Evolutionary conservation across 2,113 vertebrate genomes (phyloP).

Genomic region (Cinclus mexicanus): DNA sequence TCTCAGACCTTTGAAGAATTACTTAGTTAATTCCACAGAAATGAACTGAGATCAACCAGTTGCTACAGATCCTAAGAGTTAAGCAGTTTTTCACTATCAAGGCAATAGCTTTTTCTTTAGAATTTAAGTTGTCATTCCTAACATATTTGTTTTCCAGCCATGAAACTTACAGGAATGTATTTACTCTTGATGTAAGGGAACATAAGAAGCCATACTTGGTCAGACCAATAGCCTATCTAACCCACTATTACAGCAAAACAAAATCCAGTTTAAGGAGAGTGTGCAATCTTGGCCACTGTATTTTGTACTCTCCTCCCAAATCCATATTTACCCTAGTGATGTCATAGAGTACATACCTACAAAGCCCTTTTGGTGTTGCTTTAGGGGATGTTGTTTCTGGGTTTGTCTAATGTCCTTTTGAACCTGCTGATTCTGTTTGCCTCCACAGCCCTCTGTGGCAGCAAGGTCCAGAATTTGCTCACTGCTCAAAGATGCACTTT

Average conservation of each 20-base stretch:
- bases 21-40: not conserved
- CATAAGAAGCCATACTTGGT: not conserved
- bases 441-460: not conserved
- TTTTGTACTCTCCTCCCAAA: not conserved
- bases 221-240: not conserved
- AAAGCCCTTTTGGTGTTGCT: not conserved
- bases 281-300: not conserved
- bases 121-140: not conserved
- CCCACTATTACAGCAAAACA: not conserved
- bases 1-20: not conserved
- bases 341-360: not conserved
- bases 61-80: not conserved
- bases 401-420: not conserved
- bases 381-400: not conserved
- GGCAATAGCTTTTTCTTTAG: not conserved
- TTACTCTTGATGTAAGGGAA: not conserved
- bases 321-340: not conserved
- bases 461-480: not conserved
- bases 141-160: not conserved
- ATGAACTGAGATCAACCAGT: not conserved
- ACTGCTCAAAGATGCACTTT: not conserved
- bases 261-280: not conserved
- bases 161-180: not conserved
- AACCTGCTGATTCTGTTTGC: not conserved
- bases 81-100: not conserved